Conservation (phyloP, 2,888 invertebrate genomes). For the Melipona beecheii region DNA sequence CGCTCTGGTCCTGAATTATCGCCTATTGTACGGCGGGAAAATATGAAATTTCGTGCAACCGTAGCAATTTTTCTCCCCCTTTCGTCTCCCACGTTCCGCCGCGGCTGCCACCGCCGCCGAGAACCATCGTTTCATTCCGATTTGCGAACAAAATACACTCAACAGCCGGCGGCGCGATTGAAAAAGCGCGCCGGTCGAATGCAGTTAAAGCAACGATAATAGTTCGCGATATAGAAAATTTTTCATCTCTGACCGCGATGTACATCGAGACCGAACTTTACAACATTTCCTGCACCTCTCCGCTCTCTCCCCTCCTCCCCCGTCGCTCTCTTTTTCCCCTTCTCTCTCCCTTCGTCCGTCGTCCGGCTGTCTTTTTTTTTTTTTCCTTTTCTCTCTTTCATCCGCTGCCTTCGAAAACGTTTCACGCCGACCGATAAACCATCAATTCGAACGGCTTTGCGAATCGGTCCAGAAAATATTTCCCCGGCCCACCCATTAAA, state of each 20-base stretch:
- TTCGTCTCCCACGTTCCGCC: no score
- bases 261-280: constrained; percentile 46
- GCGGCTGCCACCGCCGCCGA: background rate
- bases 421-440: constrained; percentile 18
- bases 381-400: background rate
- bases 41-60: constrained; percentile 69
- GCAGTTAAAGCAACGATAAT: constrained; percentile 69
- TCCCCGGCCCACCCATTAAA: constrained; percentile 13
- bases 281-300: constrained; percentile 48
- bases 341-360: background rate
- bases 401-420: constrained; percentile 1
- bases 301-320: no score
- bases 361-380: background rate
- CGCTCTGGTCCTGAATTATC: constrained; percentile 67
- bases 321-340: background rate
- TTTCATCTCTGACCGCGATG: constrained; percentile 65
- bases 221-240: constrained; percentile 70
- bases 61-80: constrained; percentile 60
- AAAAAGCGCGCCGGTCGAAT: constrained; percentile 67
- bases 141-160: constrained; percentile 70
- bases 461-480: constrained; percentile 31
- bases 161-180: constrained; percentile 71
- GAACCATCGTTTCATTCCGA: constrained; percentile 45
- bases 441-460: constrained; percentile 35
- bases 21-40: constrained; percentile 63